Base-by-base conservation (phyloP, 1,140 invertebrate species). In the Drosophila melanica region DNA sequence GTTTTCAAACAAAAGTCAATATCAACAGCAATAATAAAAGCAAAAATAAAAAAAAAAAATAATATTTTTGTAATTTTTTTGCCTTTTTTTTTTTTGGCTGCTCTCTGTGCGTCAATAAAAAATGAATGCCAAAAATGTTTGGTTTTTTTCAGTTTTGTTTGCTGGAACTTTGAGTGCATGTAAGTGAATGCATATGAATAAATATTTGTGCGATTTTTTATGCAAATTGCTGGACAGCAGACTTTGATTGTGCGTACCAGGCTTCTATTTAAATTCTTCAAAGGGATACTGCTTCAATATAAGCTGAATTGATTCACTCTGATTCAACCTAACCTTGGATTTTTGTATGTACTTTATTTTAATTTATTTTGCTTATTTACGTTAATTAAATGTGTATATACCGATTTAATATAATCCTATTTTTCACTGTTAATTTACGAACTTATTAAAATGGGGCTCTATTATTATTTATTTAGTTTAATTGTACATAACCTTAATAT, bases 101-200 rank as follows among this genome's bases (percentile, higher is more conserved):
- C 47, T 51, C 33, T 64, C 23, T 41, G 11, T n/a, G 48, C 39
- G 39, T 20, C 69, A 54, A 79, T 81, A 81, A 81, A 82, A 82
- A 82, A 63, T 75, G 47, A 81, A 59, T 82, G 70, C 47, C 64
- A 73, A 72, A 59, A 59, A 53, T 33, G 18, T 53, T 55, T 18
- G 42, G 12, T 50, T 58, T 59, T 62, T 41, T 27, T 54, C n/a
- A 8, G 30, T 77, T 57, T 62, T 27, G 6, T 76, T 58, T 18
- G 37, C 30, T 48, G 33, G 59, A 44, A 59, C 27, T 67, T 75
- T 81, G 70, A 74, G 70, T 79, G 75, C 75, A 75, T 58, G 79
- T 62, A 75, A 79, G 59, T 70, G 55, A 79, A 75, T 79, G 75
- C 75, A 77, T 82, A 75, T 84, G 73, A 84, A 79, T 82, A 82